These are phyloP conservation scores for Zaprionus nigranus DNA, from an alignment of 1,140 invertebrate species.

Conservation along the genomic window DNA sequence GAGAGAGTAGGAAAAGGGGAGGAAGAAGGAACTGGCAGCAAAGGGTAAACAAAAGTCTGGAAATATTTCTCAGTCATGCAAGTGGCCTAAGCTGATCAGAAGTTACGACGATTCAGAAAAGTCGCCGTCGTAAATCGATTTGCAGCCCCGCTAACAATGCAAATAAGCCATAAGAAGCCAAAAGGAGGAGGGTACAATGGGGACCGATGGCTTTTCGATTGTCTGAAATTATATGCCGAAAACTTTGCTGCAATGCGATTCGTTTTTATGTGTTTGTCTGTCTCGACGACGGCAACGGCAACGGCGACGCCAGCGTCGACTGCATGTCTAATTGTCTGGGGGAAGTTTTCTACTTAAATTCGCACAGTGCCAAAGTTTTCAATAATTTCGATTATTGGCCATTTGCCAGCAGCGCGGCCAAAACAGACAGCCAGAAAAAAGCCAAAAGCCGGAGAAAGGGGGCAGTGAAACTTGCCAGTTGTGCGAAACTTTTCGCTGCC, in stretches of 20 bases:
- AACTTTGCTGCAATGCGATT: slow-evolving; percentile 47
- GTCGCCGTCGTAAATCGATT: slow-evolving; percentile 57
- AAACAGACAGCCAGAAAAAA: slow-evolving; percentile 1
- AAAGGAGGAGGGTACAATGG: slow-evolving; percentile 10
- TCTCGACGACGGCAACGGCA: slow-evolving; percentile 10
- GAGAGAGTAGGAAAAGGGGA: not conserved
- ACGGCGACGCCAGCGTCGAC: slow-evolving; percentile 41
- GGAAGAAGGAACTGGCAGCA: not conserved
- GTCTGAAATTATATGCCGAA: slow-evolving; percentile 36
- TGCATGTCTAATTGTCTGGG: slow-evolving; percentile 77
- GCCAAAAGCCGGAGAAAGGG: slow-evolving; percentile 17
- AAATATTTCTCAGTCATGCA: slow-evolving; percentile 52
- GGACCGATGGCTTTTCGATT: slow-evolving; percentile 52
- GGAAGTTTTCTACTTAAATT: slow-evolving; percentile 78
- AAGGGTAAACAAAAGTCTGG: slow-evolving; percentile 24
- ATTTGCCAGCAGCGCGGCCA: slow-evolving; percentile 63
- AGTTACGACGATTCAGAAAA: slow-evolving; percentile 49
- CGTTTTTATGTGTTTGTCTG: slow-evolving; percentile 38
- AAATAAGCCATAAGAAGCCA: slow-evolving; percentile 43
- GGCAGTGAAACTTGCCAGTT: slow-evolving; percentile 38
- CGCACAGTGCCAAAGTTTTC: slow-evolving; percentile 72
- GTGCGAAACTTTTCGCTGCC: slow-evolving; percentile 37
- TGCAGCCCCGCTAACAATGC: slow-evolving; percentile 51
- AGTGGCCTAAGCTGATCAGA: slow-evolving; percentile 47
- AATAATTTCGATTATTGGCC: slow-evolving; percentile 84